These are phyloP conservation scores for Zele albiditarsus DNA, from an alignment of 2,888 invertebrate genomes.

Conservation along the genomic window DNA sequence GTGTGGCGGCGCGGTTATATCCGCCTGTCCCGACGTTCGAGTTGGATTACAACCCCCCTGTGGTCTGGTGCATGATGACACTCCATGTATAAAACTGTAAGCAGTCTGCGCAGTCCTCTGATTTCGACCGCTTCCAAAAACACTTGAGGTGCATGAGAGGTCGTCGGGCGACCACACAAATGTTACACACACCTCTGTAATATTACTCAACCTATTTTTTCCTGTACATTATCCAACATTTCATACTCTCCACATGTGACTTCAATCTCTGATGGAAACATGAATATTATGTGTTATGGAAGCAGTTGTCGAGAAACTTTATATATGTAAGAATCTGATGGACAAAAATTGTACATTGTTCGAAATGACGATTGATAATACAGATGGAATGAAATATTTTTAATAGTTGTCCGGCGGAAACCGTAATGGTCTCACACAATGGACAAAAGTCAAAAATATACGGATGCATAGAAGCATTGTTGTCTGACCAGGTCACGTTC, in stretches of 20 bases:
- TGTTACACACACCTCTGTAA: too few relatives aligned
- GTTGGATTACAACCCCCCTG: slow-evolving; percentile 39
- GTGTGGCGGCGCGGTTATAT: slow-evolving; percentile 35
- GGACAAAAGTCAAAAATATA: slow-evolving; percentile 69
- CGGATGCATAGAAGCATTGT: slow-evolving; percentile 62
- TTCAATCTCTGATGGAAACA: too few relatives aligned
- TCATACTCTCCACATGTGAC: too few relatives aligned
- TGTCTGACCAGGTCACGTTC: slow-evolving; percentile 54
- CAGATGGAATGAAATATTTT: neutral
- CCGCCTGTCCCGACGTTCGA: slow-evolving; percentile 7
- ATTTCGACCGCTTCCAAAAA: too few relatives aligned
- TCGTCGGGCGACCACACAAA: slow-evolving; percentile 27
- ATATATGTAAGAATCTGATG: neutral
- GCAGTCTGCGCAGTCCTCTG: slow-evolving; percentile 8
- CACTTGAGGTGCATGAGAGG: neutral
- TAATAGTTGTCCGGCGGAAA: slow-evolving; percentile 55
- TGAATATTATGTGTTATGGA: too few relatives aligned
- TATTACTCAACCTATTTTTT: too few relatives aligned
- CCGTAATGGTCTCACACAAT: slow-evolving; percentile 55
- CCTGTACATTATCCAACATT: too few relatives aligned
- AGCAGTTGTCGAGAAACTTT: neutral
- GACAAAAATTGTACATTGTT: neutral
- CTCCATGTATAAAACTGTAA: neutral
- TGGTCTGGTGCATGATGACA: neutral
- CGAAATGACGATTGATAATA: neutral